Evolutionary conservation across 1,140 invertebrate genomes (phyloP), one percentile per base, ranked within the genome.

Genomic region (Amyelois transitella): DNA sequence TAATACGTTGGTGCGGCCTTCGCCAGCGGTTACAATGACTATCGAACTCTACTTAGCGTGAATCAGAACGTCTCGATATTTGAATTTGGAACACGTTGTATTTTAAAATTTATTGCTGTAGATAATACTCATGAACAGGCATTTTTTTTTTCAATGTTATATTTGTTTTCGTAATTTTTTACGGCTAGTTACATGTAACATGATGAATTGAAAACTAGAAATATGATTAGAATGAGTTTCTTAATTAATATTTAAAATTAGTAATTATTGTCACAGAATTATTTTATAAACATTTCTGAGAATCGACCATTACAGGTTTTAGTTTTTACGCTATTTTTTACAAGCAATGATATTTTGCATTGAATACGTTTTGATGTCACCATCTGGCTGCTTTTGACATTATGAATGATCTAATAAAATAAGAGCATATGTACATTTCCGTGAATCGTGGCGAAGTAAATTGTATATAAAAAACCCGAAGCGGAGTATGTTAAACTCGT

Each of bases 1-100:
- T 77, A 75, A 81, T 74, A 80, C 71, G 70, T 62, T 59, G 56
- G 44, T 56, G 48, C 56, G 75, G 71, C 78, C 75, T 79, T 78
- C 73, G 63, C 21, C 53, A 71, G 63, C 21, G 58, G 55, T 64
- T 62, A 56, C 61, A 57, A 58, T 43, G 44, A 60, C 61, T 72
- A 69, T 64, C 59, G 60, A 51, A 62, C 64, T 73, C 60, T n/a
- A 19, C 58, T 63, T 66, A 58, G 7, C 18, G 47, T 38, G 43
- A 47, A 63, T 21, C 60, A 24, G 53, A 51, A 55, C 55, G 58
- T 64, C 55, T 62, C 21, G 45, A 61, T 68, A 62, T 56, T 58
- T 61, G 45, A 55, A 62, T 63, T 65, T 68, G 43, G 49, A 60
- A 55, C 45, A 38, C n/a, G 17, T 38, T 14, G 32, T 14, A 1